Evolutionary conservation across 1,140 invertebrate genomes (phyloP), one percentile per base, ranked within the genome.

Genomic region (Zaprionus camerounensis): DNA sequence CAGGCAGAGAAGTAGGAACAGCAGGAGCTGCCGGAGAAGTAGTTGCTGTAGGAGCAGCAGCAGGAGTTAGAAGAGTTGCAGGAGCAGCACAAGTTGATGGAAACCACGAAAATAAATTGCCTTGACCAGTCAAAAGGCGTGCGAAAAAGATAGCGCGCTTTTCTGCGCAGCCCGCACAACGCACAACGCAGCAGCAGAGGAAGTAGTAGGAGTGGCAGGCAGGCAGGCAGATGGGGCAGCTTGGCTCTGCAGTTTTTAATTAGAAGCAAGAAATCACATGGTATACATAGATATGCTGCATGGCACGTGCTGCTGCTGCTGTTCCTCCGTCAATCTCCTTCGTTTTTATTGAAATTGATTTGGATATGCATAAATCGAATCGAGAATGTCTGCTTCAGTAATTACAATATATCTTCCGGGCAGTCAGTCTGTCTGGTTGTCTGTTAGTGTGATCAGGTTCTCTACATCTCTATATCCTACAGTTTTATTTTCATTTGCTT

Each of bases 41-140:
- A 34, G 31, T 11, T 34, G 9, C 31, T 34, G 31, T 34, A 34
- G 2, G 9, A 34, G 71, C 44, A 70, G 49, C 22, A 28, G 44
- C 44, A 66, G 55, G 49, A 63, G 61, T 69, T 71, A 86, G 80
- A 80, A 72, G 68, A 88, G 38, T 15, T 15, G 38, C 28, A 28
- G 28, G 1, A 13, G 36, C 38, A 15, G 13, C 38, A 7, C 41
- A 46, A 90, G 68, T 88, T 88, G 78, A 88, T 71, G 84, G 84
- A 83, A 88, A 82, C 85, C 85, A 88, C 85, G 78, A 88, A 88
- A 82, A 81, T 85, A 88, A 88, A 88, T 88, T 88, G 85, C 62
- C 72, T 74, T 68, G 84, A 57, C 74, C 66, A 78, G 74, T 81
- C 70, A 85, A 72, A 55, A 75, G 53, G 58, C 63, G 81, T 90